Evolutionary conservation across 2,113 vertebrate species (phyloP).

Genomic region (Rhagologus leucostigma): DNA sequence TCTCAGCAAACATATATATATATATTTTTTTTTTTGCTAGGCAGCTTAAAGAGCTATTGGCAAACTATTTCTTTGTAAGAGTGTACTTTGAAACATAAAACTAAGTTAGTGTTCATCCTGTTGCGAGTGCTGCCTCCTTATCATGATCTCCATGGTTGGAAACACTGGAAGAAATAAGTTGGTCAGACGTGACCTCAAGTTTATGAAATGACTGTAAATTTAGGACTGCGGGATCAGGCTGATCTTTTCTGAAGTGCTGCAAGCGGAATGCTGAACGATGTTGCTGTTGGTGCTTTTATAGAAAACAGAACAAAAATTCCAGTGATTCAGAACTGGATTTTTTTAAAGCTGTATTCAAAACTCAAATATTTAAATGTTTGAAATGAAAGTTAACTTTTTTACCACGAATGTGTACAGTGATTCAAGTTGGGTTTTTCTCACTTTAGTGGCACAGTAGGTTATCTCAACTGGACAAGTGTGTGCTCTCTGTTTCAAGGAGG

Average conservation of each 20-base stretch:
- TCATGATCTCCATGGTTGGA: background rate
- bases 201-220: slow-evolving; percentile 42
- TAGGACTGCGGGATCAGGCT: slow-evolving; percentile 3
- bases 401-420: background rate
- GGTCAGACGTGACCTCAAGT: slow-evolving; percentile 24
- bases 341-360: slow-evolving; percentile 43
- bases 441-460: background rate
- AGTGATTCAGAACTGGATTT: slow-evolving; percentile 73
- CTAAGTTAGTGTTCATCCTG: background rate
- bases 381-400: slow-evolving; percentile 32
- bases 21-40: background rate
- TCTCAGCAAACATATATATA: background rate
- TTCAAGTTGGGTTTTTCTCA: background rate
- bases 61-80: background rate
- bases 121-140: background rate
- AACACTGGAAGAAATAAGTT: slow-evolving; percentile 20
- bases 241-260: slow-evolving; percentile 22
- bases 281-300: slow-evolving; percentile 69
- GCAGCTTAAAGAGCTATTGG: background rate
- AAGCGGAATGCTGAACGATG: slow-evolving; percentile 38
- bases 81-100: background rate
- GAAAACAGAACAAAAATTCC: slow-evolving; percentile 75
- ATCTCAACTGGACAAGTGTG: background rate
- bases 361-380: slow-evolving; percentile 65
- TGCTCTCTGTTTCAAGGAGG: background rate